Evolutionary conservation across 2,797 vertebrate species (phyloP), one percentile per base, ranked within the genome.

Genomic region (Heliangelus exortis): DNA sequence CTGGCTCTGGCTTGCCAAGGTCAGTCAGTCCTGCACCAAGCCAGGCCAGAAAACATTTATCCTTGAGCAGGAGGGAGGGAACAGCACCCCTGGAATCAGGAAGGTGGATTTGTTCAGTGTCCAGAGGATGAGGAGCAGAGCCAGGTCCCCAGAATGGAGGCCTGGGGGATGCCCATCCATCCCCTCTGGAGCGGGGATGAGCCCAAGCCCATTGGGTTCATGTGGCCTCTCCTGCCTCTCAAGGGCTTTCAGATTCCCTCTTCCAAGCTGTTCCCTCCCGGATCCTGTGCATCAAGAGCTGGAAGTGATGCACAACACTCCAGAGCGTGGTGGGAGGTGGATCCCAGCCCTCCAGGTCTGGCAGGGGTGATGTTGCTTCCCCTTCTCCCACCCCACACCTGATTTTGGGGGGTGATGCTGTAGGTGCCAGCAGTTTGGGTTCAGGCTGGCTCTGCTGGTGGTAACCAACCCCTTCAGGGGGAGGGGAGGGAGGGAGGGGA

Each of bases 381-480:
- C 5, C 2, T 11, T 58, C 17, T 68, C 9, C 22, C 22, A 6
- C 9, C n/a, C 20, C 29, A 3, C 23, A 57, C 67, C 19, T 11
- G 36, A 7, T 33, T 53, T n/a, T 75, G 21, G 6, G 29, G 12
- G 14, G 2, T 11, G 61, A 47, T 39, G 55, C n/a, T 55, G 43
- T 39, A 41, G 10, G 23, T 53, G 45, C 50, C 4, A 0, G 18
- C 26, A 41, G 31, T 43, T 4, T 15, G 65, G 33, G 79, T 25
- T 67, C 2, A 0, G 39, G 23, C 21, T 72, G 77, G 34, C 34
- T 65, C 58, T 0, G 0, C 59, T 29, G 26, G 29, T 47, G 53
- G 48, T 34, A 78, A 28, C 39, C 65, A 51, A 36, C 11, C 0
- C 0, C 43, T 66, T 17, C 0, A 0, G 18, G 31, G 33, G 23